A percentile compares a stretch with the other conserved stretches of the same genome.
Evolutionary conservation across 2,113 vertebrate species (phyloP).

Genomic region (Spea multiplicata): DNA sequence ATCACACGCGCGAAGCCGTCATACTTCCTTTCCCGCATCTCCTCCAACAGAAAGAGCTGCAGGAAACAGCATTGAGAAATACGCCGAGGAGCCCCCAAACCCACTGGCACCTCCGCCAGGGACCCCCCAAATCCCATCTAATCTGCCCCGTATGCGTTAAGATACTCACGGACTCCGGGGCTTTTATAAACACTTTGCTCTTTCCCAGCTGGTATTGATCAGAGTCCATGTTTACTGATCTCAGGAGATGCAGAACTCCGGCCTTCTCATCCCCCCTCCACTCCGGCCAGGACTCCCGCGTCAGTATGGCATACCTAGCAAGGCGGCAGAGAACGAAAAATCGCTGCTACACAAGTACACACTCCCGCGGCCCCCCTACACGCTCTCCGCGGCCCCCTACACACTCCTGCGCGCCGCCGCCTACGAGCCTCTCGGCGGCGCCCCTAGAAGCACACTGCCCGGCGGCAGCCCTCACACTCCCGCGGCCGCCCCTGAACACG

Average conservation of each 20-base stretch:
- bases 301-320: conserved; percentile 77
- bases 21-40: conserved; percentile 72
- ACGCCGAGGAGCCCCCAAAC: not conserved
- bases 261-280: conserved; percentile 72
- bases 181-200: conserved; percentile 78
- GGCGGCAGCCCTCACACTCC: too few relatives aligned
- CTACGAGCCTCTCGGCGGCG: too few relatives aligned
- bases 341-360: too few relatives aligned
- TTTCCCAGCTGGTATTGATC: conserved; percentile 80
- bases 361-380: too few relatives aligned
- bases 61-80: not conserved
- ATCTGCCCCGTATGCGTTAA: not conserved
- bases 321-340: not conserved
- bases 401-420: too few relatives aligned
- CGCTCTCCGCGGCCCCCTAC: too few relatives aligned
- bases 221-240: conserved; percentile 74
- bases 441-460: too few relatives aligned
- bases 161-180: conserved; percentile 73
- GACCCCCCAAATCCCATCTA: not conserved
- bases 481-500: not conserved
- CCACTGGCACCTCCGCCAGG: not conserved
- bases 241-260: conserved; percentile 75
- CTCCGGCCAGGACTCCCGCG: conserved; percentile 70
- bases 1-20: conserved; percentile 77
- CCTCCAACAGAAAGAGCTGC: conserved; percentile 70